These are phyloP conservation scores for Nasua narica DNA, from an alignment of 2,797 vertebrate genomes.

Conservation along the genomic window DNA sequence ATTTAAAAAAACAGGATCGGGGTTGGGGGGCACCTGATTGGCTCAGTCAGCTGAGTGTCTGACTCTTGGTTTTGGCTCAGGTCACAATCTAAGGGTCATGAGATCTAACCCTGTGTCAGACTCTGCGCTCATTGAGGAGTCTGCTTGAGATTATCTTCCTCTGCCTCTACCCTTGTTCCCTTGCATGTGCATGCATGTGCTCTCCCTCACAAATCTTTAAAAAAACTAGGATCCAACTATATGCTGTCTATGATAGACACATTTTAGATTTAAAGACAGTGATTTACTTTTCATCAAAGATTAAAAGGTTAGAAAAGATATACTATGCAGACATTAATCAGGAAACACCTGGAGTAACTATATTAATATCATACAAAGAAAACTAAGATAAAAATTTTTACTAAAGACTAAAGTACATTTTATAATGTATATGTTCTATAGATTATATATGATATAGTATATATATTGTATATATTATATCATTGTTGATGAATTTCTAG, in stretches of 20 bases:
- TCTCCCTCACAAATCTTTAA: not conserved
- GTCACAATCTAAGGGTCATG: not conserved
- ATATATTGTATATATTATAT: not conserved
- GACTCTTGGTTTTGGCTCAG: not conserved
- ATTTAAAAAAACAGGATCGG: not conserved
- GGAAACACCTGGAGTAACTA: not conserved
- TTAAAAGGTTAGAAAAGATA: not conserved
- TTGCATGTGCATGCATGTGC: not conserved
- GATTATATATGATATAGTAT: not conserved
- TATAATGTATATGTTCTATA: not conserved
- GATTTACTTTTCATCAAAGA: not conserved
- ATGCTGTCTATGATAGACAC: not conserved
- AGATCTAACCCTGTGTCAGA: not conserved
- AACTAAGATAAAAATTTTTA: not conserved
- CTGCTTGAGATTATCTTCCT: not conserved
- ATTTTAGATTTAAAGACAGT: not conserved
- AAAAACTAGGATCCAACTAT: not conserved
- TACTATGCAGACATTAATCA: not conserved
- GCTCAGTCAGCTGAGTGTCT: not conserved
- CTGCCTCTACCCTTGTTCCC: not conserved
- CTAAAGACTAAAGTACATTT: not conserved
- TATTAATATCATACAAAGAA: not conserved
- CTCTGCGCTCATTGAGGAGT: not conserved
- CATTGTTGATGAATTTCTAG: not conserved
- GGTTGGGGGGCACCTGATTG: not conserved